A percentile compares a stretch with the other conserved stretches of the same genome.
phyloP scores from a whole-genome alignment of 2,888 invertebrate genomes.

The Zonitis immaculata region DNA sequence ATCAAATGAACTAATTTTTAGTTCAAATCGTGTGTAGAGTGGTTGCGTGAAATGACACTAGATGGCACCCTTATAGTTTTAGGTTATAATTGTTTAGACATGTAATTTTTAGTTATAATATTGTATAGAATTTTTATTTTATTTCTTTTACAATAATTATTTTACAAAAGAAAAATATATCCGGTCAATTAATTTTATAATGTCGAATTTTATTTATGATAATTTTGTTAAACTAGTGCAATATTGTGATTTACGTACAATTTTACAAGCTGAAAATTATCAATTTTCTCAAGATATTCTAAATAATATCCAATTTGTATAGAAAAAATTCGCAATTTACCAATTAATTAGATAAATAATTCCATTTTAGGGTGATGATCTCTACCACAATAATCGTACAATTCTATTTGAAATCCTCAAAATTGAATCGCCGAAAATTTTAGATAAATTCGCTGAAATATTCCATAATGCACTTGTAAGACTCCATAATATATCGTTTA shows the following conservation, averaged over 20 bases:
- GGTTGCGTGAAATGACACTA: too few relatives aligned
- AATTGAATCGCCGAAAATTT: neutral
- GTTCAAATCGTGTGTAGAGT: too few relatives aligned
- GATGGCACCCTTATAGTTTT: too few relatives aligned
- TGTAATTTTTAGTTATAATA: too few relatives aligned
- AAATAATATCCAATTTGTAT: constrained; percentile 27
- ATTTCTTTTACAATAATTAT: neutral
- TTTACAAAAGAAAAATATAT: too few relatives aligned
- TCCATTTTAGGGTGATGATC: constrained; percentile 25
- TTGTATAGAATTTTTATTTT: neutral
- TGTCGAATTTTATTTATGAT: constrained; percentile 25
- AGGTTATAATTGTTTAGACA: too few relatives aligned
- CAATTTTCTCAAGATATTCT: constrained; percentile 25
- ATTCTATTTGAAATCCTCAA: constrained; percentile 29
- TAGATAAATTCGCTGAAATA: neutral
- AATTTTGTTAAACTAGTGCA: constrained; percentile 25
- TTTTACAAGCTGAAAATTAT: constrained; percentile 20
- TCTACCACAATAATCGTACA: constrained; percentile 27
- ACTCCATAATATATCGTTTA: neutral
- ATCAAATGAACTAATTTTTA: too few relatives aligned
- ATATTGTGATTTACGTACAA: constrained; percentile 22
- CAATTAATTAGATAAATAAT: neutral
- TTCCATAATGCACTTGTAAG: neutral
- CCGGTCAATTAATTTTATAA: too few relatives aligned
- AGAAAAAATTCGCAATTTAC: too few relatives aligned